A percentile compares a stretch with the other conserved stretches of the same genome.
Conservation (phyloP, 2,888 invertebrate genomes). For the Caenorhabditis drosophilae region DNA sequence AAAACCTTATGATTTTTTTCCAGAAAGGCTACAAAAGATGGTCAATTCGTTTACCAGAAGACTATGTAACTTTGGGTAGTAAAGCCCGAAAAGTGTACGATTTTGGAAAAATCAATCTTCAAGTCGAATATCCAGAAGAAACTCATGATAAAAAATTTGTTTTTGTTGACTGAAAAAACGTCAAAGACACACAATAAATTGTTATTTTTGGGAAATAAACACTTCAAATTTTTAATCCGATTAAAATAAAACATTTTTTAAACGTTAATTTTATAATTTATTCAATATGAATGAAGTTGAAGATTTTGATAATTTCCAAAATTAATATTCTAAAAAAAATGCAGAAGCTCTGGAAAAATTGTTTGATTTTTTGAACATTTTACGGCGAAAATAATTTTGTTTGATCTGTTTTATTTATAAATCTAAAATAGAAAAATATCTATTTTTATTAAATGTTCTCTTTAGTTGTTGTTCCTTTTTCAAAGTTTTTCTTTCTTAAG, state of each 20-base stretch:
- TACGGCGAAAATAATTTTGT: too few species aligned
- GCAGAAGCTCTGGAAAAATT: too few species aligned
- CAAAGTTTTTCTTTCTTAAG: too few species aligned
- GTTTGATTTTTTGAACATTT: too few species aligned
- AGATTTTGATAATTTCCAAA: background rate
- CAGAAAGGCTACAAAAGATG: conserved; percentile 45
- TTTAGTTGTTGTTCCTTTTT: too few species aligned
- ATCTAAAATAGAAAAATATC: too few species aligned
- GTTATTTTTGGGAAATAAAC: conserved; percentile 1
- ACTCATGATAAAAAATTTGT: conserved; percentile 37
- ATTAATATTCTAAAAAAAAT: too few species aligned
- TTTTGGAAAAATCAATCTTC: conserved; percentile 44
- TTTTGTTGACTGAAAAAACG: conserved; percentile 28
- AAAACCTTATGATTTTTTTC: conserved; percentile 4
- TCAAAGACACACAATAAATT: too few species aligned
- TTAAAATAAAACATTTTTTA: too few species aligned
- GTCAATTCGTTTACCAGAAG: conserved; percentile 40
- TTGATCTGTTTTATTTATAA: too few species aligned
- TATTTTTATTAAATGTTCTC: too few species aligned
- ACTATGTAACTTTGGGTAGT: conserved; percentile 44
- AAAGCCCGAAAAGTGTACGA: conserved; percentile 44
- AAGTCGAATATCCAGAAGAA: conserved; percentile 43
- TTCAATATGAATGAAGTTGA: background rate
- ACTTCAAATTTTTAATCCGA: background rate
- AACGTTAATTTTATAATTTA: background rate